Evolutionary conservation across 2,888 invertebrate genomes (phyloP), one percentile per base, ranked within the genome.

Genomic region (Polyommatus icarus): DNA sequence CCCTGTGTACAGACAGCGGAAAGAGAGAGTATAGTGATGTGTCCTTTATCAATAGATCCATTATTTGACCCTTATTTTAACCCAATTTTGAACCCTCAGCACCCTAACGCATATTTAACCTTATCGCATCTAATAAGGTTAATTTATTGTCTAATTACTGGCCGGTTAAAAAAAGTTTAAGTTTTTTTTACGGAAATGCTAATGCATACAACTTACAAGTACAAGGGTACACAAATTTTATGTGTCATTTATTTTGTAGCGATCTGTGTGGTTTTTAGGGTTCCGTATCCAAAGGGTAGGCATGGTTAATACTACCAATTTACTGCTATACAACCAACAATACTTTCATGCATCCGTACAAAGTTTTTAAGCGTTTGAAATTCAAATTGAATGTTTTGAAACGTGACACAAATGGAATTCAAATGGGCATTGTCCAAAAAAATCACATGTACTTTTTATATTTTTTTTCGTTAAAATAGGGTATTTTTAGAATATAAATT

Each of bases 301-400:
- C 8, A 40, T 7, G 40, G 40, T 40, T 40, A 6, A 7, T 40
- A 40, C 15, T 50, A 50, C 50, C 15, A 57, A n/a, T 0, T 6
- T 6, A n/a, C 18, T n/a, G 12, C n/a, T 6, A n/a, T 57, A 18
- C n/a, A 10, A 32, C 32, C n/a, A 7, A n/a, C 79, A 76, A 83
- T 78, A 88, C 81, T 91, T 89, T 85, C 89, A 75, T 24, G 24
- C 77, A 54, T 75, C 88, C 84, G 82, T 87, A 85, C 87, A 80
- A 57, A 71, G 2, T 80, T 79, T 79, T 78, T 77, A 77, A 81
- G 83, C 84, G 86, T 90, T 89, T 91, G 93, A 89, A 93, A 93
- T 91, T 83, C 83, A 91, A 93, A 88, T 87, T 91, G 87, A 88
- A 90, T 91, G 92, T 92, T 93, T 92, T 91, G 89, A 87, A 92